A percentile compares a stretch with the other conserved stretches of the same genome.
phyloP scores from a whole-genome alignment of 37 sponge, comb jelly and placozoan species.

The Oopsacas minuta region DNA sequence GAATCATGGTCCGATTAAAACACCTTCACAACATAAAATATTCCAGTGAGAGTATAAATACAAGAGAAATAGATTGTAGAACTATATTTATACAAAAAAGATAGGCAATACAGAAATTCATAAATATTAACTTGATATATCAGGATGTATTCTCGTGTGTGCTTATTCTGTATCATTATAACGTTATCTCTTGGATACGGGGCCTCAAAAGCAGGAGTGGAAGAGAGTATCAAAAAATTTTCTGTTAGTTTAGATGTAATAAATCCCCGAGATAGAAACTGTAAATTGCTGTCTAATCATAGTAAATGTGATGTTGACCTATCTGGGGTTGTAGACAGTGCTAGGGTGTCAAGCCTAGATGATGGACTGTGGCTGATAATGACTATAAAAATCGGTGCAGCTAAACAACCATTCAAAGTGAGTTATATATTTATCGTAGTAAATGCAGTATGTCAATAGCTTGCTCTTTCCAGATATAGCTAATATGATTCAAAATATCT shows the following conservation, averaged over 20 bases:
- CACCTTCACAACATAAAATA: too few relatives aligned
- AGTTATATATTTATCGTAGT: too few relatives aligned
- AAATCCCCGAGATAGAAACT: background rate
- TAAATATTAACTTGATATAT: too few relatives aligned
- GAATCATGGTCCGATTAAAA: too few relatives aligned
- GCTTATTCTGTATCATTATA: background rate
- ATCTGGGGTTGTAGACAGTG: background rate
- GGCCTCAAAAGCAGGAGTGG: background rate
- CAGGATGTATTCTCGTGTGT: background rate
- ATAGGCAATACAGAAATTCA: too few relatives aligned
- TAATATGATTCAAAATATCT: too few relatives aligned
- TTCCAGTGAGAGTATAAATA: too few relatives aligned
- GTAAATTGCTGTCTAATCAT: background rate
- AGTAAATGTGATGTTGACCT: background rate
- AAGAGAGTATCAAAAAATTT: too few relatives aligned
- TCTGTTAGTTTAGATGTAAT: background rate
- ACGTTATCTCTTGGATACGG: background rate
- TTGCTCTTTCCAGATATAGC: too few relatives aligned
- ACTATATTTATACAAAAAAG: too few relatives aligned
- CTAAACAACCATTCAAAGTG: background rate
- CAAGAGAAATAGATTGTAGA: too few relatives aligned
- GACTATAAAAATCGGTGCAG: background rate
- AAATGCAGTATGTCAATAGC: too few relatives aligned
- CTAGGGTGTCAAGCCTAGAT: background rate
- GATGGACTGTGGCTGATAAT: background rate